phyloP scores from a whole-genome alignment of 2,888 invertebrate species.

The Digitonthophagus gazella region DNA sequence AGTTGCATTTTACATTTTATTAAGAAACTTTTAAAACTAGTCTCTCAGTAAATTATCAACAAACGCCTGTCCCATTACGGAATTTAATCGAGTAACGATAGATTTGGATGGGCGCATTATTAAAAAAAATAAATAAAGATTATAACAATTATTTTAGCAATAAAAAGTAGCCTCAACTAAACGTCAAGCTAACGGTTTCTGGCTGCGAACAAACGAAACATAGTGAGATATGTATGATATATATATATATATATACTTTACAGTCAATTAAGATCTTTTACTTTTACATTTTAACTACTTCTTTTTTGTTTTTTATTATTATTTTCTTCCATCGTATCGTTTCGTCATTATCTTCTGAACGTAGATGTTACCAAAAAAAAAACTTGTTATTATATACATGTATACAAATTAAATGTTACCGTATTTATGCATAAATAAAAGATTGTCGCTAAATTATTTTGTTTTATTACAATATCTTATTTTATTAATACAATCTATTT shows the following conservation, averaged over 20 bases:
- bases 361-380: constrained; percentile 49
- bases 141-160: not conserved
- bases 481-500: too few species aligned
- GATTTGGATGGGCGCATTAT: not conserved
- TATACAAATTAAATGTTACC: constrained; percentile 54
- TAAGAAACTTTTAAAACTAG: not conserved
- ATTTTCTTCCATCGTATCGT: too few species aligned
- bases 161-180: not conserved
- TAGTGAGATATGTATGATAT: not conserved
- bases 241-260: not conserved
- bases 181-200: not conserved
- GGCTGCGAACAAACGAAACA: not conserved
- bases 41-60: not conserved
- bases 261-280: not conserved
- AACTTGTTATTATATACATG: constrained; percentile 50
- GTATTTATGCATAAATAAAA: constrained; percentile 54
- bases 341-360: constrained; percentile 44
- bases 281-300: not conserved
- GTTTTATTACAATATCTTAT: constrained; percentile 18
- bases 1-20: constrained; percentile 15
- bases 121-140: not conserved
- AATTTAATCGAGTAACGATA: not conserved
- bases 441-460: constrained; percentile 37
- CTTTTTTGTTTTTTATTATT: constrained; percentile 15
- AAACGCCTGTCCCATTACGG: not conserved